Evolutionary conservation across 2,113 vertebrate species (phyloP).

Genomic region (Sinocyclocheilus grahami): DNA sequence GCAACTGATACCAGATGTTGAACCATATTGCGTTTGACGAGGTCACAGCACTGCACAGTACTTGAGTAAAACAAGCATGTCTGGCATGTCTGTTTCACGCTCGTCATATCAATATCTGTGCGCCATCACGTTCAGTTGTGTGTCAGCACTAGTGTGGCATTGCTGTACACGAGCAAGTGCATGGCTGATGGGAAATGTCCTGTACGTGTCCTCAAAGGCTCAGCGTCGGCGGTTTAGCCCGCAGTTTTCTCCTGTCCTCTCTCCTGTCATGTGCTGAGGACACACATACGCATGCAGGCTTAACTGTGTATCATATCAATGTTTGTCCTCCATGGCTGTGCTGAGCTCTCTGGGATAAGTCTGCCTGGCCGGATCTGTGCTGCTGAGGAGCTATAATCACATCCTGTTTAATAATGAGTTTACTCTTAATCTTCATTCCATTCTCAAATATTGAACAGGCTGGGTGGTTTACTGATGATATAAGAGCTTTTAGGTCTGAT

Average conservation of each 20-base stretch:
- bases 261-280: not conserved
- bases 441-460: conserved; percentile 44
- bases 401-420: conserved; percentile 70
- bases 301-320: conserved; percentile 29
- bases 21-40: not conserved
- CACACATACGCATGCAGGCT: not conserved
- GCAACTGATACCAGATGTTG: not conserved
- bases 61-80: not conserved
- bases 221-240: not conserved
- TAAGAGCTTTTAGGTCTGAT: conserved; percentile 10
- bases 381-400: conserved; percentile 60
- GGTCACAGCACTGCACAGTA: not conserved
- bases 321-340: conserved; percentile 12
- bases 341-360: conserved; percentile 21
- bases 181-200: too few relatives aligned
- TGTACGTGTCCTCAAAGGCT: not conserved
- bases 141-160: not conserved
- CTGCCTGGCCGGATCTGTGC: conserved; percentile 44
- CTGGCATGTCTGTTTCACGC: not conserved
- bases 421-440: conserved; percentile 49
- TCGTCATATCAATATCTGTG: not conserved
- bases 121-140: not conserved
- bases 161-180: not conserved
- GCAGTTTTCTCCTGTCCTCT: not conserved
- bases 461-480: conserved; percentile 33